Evolutionary conservation across 2,113 vertebrate species (phyloP).

Genomic region (Chaenogobius annularis): DNA sequence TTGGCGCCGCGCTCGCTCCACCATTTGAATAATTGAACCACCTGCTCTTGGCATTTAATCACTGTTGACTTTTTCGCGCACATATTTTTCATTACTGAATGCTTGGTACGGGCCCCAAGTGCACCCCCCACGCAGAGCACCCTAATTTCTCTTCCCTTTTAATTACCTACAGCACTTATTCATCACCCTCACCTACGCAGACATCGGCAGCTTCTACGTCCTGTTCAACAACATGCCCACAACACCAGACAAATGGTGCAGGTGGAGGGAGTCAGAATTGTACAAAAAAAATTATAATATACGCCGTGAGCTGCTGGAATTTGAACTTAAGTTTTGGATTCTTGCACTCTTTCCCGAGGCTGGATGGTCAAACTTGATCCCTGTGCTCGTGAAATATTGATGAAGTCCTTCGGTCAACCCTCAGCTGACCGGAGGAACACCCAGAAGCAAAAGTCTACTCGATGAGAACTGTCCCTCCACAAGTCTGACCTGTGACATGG

Average conservation of each 20-base stretch:
- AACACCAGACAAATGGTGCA: neutral
- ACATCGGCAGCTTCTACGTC: neutral
- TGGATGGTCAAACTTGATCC: neutral
- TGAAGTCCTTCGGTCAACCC: neutral
- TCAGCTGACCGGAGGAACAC: neutral
- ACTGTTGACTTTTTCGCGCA: slow-evolving; percentile 10
- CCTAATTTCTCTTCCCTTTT: slow-evolving; percentile 25
- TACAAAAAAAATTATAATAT: neutral
- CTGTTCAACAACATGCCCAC: neutral
- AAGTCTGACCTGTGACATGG: no score
- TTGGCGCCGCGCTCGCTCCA: neutral
- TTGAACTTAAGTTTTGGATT: neutral
- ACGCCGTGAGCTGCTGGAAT: neutral
- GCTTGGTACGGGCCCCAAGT: neutral
- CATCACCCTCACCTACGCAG: slow-evolving; percentile 4
- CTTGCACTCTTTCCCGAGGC: neutral
- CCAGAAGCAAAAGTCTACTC: neutral
- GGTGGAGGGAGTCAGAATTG: neutral
- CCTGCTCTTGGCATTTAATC: slow-evolving; percentile 33
- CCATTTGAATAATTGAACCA: slow-evolving; percentile 13
- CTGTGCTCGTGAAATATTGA: neutral
- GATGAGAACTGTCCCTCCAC: neutral
- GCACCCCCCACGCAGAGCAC: neutral
- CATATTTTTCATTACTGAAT: slow-evolving; percentile 25
- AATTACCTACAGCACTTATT: slow-evolving; percentile 24